Evolutionary conservation across 2,797 vertebrate genomes (phyloP).

Genomic region (Anas bahamensis): DNA sequence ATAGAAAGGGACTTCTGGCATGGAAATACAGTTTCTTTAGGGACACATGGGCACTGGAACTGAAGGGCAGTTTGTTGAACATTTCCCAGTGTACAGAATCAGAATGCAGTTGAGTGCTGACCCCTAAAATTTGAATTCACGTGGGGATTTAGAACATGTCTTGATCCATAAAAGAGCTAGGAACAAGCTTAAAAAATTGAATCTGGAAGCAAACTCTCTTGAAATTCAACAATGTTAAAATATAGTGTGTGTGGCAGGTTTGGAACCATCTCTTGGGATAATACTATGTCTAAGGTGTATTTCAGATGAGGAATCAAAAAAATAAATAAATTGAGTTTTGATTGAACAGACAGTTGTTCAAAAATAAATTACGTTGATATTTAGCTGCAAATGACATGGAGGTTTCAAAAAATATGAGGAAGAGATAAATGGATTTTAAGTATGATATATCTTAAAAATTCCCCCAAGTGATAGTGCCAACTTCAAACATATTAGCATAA

Average conservation of each 20-base stretch:
- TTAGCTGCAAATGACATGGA: constrained; percentile 14
- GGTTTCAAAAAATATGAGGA: constrained; percentile 17
- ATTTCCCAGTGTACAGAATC: not conserved
- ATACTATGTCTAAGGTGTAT: not conserved
- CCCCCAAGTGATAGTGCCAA: constrained; percentile 21
- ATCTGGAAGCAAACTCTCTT: constrained; percentile 6
- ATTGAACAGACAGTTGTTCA: constrained; percentile 11
- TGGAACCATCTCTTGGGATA: not conserved
- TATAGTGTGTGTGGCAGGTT: not conserved
- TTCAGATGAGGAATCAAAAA: not conserved
- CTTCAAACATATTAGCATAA: constrained; percentile 62
- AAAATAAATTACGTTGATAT: constrained; percentile 17
- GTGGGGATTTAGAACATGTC: not conserved
- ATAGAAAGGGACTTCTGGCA: constrained; percentile 32
- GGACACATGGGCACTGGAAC: not conserved
- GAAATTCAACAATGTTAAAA: not conserved
- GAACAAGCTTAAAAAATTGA: not conserved
- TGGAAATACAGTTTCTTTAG: constrained; percentile 18
- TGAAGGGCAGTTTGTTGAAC: not conserved
- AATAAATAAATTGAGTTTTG: not conserved
- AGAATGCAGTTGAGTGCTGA: not conserved
- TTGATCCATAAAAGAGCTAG: not conserved
- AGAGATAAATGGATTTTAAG: constrained; percentile 31
- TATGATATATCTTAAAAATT: constrained; percentile 27
- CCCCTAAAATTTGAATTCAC: constrained; percentile 1